Evolutionary conservation across 2,888 invertebrate species (phyloP), one percentile per base, ranked within the genome.

Genomic region (Notodonta dromedarius): DNA sequence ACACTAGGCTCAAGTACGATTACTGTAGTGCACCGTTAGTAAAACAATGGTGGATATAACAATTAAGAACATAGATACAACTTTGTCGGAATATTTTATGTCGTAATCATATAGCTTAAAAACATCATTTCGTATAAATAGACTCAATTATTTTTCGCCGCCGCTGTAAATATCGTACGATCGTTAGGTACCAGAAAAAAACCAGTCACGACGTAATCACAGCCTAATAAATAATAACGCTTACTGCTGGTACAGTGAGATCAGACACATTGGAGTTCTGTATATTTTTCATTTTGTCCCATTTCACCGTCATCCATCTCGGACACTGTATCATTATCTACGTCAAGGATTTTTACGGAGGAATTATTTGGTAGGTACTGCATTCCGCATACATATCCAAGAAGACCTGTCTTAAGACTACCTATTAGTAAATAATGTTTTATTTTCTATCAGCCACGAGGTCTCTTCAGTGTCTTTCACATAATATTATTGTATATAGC

Each of bases 191-290:
- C 66, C 63, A 67, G 71, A 74, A 76, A 74, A 69, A 78, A 78
- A 69, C 71, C 78, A 76, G 70, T 66, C 67, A 81, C 73, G 70
- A 74, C 66, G 74, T 77, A 80, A 85, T 88, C 87, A 88, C 88
- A 88, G 88, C 88, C 87, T 74, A 78, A 85, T 86, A 76, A 40
- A 78, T 79, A 84, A 80, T 77, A 83, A 83, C 73, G 71, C 71
- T 74, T 80, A 80, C 71, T 78, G 81, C 74, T 77, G 77, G 72
- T 78, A 79, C 73, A 80, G 71, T 85, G 87, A 88, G 88, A 88
- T 88, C 88, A 82, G 74, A 79, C 71, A 76, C 69, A 79, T 82
- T 78, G 82, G 80, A 82, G 79, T 82, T 81, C 77, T 79, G 80
- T 79, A 63, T 67, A 73, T 76, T 79, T 79, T 76, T 69, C 63